These are phyloP conservation scores for Xenus cinereus DNA, from an alignment of 2,113 vertebrate species.

Conservation along the genomic window DNA sequence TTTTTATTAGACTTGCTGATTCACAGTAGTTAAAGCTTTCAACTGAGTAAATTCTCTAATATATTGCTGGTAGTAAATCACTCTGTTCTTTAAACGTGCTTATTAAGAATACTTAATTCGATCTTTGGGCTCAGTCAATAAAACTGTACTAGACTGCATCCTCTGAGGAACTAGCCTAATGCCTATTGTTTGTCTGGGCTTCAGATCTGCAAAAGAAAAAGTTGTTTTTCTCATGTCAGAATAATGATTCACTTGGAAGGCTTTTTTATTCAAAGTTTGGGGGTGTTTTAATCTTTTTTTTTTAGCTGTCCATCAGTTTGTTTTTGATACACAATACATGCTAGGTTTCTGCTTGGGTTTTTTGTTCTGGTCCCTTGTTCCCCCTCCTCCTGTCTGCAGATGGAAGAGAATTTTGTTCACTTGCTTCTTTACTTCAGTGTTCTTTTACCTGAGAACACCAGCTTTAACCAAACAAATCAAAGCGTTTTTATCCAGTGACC, in stretches of 20 bases:
- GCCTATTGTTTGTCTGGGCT: background rate
- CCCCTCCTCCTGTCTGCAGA: background rate
- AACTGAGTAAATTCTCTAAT: background rate
- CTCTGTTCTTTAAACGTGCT: background rate
- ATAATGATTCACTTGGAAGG: background rate
- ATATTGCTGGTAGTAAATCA: background rate
- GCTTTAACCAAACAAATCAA: background rate
- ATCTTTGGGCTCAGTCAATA: background rate
- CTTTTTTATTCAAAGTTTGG: background rate
- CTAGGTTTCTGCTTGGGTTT: background rate
- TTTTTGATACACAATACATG: background rate
- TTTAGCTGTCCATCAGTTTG: background rate
- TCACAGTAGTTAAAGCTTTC: slow-evolving; percentile 19
- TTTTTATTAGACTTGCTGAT: slow-evolving; percentile 26
- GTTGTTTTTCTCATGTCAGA: background rate
- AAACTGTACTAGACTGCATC: background rate
- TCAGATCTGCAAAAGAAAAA: background rate
- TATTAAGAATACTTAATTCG: background rate
- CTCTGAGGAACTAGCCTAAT: background rate
- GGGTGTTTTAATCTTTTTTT: background rate
- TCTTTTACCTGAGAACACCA: background rate
- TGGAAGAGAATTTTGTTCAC: background rate
- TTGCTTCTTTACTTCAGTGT: background rate
- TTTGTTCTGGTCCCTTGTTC: background rate
- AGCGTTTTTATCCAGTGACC: background rate